Percentiles rank a stretch among this genome's conserved stretches.
Conservation (phyloP, 2,888 invertebrate genomes). For the Gerris lacustris region DNA sequence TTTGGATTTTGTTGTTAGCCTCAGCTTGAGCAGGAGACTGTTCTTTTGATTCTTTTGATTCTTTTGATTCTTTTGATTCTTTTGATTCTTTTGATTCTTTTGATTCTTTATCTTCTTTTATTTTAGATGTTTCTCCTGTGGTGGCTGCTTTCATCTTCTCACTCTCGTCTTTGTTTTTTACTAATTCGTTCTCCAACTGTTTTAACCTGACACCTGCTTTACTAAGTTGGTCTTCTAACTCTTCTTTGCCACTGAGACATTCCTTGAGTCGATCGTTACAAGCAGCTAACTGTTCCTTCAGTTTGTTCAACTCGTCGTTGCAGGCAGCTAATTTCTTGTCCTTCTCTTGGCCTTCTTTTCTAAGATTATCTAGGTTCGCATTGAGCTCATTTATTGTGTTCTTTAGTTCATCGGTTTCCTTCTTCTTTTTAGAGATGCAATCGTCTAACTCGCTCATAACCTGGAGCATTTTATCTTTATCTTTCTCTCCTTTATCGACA, state of each 20-base stretch:
- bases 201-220: neutral
- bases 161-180: neutral
- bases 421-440: neutral
- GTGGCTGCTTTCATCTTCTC: neutral
- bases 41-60: neutral
- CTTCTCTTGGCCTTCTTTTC: conserved; percentile 6
- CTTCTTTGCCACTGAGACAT: neutral
- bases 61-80: neutral
- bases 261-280: neutral
- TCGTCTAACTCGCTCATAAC: conserved; percentile 12
- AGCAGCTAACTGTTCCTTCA: conserved; percentile 3
- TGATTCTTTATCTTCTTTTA: too few species aligned
- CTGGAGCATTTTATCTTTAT: neutral
- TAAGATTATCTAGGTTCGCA: neutral
- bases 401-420: conserved; percentile 9
- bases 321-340: conserved; percentile 11
- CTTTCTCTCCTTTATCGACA: neutral
- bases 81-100: too few species aligned
- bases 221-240: neutral
- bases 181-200: conserved; percentile 13
- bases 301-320: conserved; percentile 2
- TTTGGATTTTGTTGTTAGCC: neutral
- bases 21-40: neutral
- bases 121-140: too few species aligned
- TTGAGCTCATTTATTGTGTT: neutral